Evolutionary conservation across 64 coral and sea anemone species (phyloP).

Genomic region (Pocillopora verrucosa): DNA sequence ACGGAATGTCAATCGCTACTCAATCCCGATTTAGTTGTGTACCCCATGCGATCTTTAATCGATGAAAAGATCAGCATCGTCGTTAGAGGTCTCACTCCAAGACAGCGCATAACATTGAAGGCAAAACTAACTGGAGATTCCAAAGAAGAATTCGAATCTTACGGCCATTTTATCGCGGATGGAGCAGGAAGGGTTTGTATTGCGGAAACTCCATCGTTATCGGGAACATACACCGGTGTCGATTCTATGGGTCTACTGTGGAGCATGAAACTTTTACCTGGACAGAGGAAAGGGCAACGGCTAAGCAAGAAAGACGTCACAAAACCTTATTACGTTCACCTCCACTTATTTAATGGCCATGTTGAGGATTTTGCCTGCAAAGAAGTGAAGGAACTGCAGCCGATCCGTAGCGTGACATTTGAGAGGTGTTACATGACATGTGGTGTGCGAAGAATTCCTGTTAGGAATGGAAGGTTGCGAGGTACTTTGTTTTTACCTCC

Average conservation of each 20-base stretch:
- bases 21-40: background rate
- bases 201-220: background rate
- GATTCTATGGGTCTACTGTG: slow-evolving; percentile 77
- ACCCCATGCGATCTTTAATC: background rate
- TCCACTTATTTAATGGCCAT: slow-evolving; percentile 56
- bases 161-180: slow-evolving; percentile 53
- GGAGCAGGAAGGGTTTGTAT: slow-evolving; percentile 49
- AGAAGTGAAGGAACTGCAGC: background rate
- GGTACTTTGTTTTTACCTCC: slow-evolving; percentile 73
- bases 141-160: slow-evolving; percentile 63
- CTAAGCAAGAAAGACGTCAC: slow-evolving; percentile 58
- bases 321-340: slow-evolving; percentile 36
- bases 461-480: slow-evolving; percentile 50
- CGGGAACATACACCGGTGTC: slow-evolving; percentile 61
- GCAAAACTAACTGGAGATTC: slow-evolving; percentile 59
- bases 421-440: slow-evolving; percentile 38
- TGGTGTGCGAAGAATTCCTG: slow-evolving; percentile 66
- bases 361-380: background rate
- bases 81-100: background rate
- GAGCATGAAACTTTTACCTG: slow-evolving; percentile 46
- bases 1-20: no score
- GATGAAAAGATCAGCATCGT: slow-evolving; percentile 4
- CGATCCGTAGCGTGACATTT: slow-evolving; percentile 16
- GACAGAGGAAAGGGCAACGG: slow-evolving; percentile 37
- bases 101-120: slow-evolving; percentile 26